Evolutionary conservation across 2,888 invertebrate genomes (phyloP), one percentile per base, ranked within the genome.

Genomic region (Cheilosia variabilis): DNA sequence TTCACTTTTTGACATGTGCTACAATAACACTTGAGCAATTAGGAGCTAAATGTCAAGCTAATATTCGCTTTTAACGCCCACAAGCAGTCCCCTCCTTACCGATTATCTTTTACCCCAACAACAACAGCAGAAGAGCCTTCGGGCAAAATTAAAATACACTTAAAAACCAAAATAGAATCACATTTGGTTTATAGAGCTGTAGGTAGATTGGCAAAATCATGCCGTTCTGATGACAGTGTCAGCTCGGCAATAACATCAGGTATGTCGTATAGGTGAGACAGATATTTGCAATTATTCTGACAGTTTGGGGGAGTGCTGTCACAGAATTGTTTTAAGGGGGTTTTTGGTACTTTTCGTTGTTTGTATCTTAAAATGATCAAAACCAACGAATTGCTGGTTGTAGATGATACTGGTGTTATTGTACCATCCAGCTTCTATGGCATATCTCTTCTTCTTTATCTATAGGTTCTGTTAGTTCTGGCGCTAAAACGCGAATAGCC

Each of bases 31-130:
- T 45, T 31, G 53, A 37, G 24, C 22, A 63, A 43, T 62, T 41
- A 19, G 47, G 22, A 27, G 24, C 50, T 24, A 58, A 69, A 57
- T 47, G 68, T 50, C 62, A 62, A 19, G 47, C 55, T 53, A 53
- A 72, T 72, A 27, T 72, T 55, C 31, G 31, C 6, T 50, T 55
- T 77, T 37, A 73, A 68, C 83, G 43, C 78, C 72, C 68, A 78
- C 78, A 19, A 7, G 43, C 24, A n/a, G 58, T 37, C 57, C 24
- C 52, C 15, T 13, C 4, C 13, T 13, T 22, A 22, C 13, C 4
- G 5, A 53, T 10, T 9, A 57, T 19, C 45, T 43, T 31, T 43
- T 22, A 45, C 15, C n/a, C 22, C 27, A 65, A 17, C 57, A 57
- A 66, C 19, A 76, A 50, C 19, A 19, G 50, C 22, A 60, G 27